Evolutionary conservation across 2,113 vertebrate genomes (phyloP).

Genomic region (Desmodus rotundus): DNA sequence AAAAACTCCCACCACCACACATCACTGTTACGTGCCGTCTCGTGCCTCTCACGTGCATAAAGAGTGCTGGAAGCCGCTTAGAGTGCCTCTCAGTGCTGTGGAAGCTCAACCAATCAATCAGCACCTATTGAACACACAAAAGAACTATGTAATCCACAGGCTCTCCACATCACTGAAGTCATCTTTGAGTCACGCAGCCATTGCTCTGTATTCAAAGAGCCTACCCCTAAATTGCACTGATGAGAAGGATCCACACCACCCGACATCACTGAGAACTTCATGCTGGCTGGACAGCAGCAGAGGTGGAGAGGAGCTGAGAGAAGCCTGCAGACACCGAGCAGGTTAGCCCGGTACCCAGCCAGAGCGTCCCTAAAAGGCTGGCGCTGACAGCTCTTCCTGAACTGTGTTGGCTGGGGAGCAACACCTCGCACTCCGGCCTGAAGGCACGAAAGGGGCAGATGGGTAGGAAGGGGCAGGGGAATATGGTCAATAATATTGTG

Average conservation of each 20-base stretch:
- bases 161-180: neutral
- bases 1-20: neutral
- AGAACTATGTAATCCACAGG: neutral
- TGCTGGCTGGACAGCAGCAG: neutral
- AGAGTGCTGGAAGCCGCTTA: neutral
- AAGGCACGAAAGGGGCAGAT: neutral
- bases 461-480: neutral
- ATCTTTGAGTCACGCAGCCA: neutral
- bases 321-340: neutral
- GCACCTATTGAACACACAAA: neutral
- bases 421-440: neutral
- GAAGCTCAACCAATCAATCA: neutral
- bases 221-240: neutral
- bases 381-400: neutral
- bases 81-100: neutral
- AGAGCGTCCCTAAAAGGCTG: neutral
- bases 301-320: neutral
- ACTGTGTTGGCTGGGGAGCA: neutral
- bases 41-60: neutral
- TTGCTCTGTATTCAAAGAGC: neutral
- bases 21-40: accelerated
- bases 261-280: neutral
- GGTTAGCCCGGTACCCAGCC: neutral
- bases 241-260: neutral
- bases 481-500: neutral